A percentile compares a stretch with the other conserved stretches of the same genome.
Conservation (phyloP, 2,113 vertebrate genomes). For the Seriola dumerili region DNA sequence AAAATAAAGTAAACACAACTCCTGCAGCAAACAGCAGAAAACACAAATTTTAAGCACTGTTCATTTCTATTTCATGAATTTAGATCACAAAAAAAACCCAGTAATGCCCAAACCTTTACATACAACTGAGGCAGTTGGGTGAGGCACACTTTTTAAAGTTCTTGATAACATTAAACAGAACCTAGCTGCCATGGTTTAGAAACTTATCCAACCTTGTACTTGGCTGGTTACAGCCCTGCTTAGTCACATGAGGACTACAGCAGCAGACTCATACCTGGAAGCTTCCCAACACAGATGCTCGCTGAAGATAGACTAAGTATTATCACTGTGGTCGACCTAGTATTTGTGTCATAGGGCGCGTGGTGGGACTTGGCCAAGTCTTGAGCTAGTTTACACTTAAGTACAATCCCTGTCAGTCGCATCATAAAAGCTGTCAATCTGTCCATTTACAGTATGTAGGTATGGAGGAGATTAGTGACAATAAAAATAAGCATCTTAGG, state of each 20-base stretch:
- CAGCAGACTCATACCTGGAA: slow-evolving; percentile 7
- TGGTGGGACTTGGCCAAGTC: neutral
- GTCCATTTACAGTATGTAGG: neutral
- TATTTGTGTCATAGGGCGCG: slow-evolving; percentile 23
- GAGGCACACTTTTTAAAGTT: too few relatives aligned
- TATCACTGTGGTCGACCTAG: neutral
- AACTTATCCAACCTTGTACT: neutral
- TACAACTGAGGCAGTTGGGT: too few relatives aligned
- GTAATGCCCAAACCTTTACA: too few relatives aligned
- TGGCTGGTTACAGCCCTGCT: neutral
- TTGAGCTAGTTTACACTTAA: too few relatives aligned
- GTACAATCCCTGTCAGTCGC: neutral
- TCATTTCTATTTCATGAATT: too few relatives aligned
- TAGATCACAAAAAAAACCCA: too few relatives aligned
- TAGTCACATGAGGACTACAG: slow-evolving; percentile 24
- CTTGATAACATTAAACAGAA: too few relatives aligned
- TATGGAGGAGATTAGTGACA: neutral
- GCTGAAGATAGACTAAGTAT: slow-evolving; percentile 17
- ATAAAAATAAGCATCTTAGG: neutral
- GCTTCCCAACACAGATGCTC: neutral
- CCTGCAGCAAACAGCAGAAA: too few relatives aligned
- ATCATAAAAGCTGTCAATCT: neutral
- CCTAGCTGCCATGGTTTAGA: neutral
- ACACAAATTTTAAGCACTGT: too few relatives aligned
- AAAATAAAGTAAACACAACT: too few relatives aligned